Conservation (phyloP, 1,140 invertebrate genomes). For the Lordiphosa stackelbergi region DNA sequence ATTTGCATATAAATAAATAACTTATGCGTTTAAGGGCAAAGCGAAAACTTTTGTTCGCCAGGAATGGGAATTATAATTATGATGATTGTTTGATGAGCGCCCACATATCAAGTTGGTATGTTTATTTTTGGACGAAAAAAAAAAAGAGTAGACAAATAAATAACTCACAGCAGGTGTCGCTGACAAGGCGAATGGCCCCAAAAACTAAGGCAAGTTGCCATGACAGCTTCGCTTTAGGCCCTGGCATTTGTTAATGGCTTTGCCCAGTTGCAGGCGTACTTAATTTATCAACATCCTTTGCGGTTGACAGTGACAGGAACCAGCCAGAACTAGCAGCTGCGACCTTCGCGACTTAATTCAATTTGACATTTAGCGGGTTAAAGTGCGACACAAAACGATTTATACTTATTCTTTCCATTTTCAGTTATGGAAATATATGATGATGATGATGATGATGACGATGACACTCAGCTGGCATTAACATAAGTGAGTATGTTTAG, state of each 20-base stretch:
- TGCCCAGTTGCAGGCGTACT: slow-evolving; percentile 30
- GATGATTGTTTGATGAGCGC: slow-evolving; percentile 29
- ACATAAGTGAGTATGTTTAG: not conserved
- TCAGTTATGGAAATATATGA: not conserved
- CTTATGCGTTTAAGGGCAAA: no score
- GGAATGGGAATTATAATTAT: slow-evolving; percentile 22
- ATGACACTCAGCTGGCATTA: not conserved
- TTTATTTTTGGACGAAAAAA: slow-evolving; percentile 7
- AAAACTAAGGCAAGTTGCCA: slow-evolving; percentile 10
- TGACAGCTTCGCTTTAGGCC: slow-evolving; percentile 6
- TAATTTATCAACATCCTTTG: slow-evolving; percentile 61
- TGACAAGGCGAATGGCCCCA: slow-evolving; percentile 21
- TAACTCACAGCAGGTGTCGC: slow-evolving; percentile 46
- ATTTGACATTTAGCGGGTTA: slow-evolving; percentile 37
- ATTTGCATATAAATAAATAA: no score
- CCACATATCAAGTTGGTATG: slow-evolving; percentile 7
- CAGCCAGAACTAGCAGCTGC: slow-evolving; percentile 13
- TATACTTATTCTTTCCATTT: slow-evolving; percentile 11
- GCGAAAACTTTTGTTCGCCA: no score
- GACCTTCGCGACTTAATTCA: slow-evolving; percentile 47
- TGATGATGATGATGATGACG: not conserved
- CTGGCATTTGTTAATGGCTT: slow-evolving; percentile 38
- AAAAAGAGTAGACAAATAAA: slow-evolving; percentile 20
- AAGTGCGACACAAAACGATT: slow-evolving; percentile 19
- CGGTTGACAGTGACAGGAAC: slow-evolving; percentile 48